Conservation (phyloP, 1,140 invertebrate species). For the Temnothorax longispinosus region DNA sequence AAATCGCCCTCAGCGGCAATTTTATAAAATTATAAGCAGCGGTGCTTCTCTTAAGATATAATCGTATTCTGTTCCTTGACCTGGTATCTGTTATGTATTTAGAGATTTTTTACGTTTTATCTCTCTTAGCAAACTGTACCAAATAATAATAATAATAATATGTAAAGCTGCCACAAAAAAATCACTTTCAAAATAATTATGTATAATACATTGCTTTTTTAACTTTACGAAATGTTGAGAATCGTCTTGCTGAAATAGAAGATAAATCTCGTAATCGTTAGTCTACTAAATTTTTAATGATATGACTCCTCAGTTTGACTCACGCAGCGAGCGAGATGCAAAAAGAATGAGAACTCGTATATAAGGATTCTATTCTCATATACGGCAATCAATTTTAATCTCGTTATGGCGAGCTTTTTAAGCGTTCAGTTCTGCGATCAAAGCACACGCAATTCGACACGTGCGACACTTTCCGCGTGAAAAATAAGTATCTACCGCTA, state of each 20-base stretch:
- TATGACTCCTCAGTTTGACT: not conserved
- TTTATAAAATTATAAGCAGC: constrained; percentile 1
- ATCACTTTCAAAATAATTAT: not conserved
- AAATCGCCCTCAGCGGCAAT: not conserved
- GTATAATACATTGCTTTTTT: not conserved
- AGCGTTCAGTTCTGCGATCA: not conserved
- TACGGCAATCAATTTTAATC: not conserved
- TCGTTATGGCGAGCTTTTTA: not conserved
- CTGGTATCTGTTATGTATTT: not conserved
- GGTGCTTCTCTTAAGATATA: not conserved
- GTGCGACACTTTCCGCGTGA: not conserved
- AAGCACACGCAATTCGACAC: not conserved
- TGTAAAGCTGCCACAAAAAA: not conserved
- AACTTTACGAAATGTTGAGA: not conserved
- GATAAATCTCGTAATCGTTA: not conserved
- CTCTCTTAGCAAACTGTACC: not conserved
- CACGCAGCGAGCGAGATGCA: not conserved
- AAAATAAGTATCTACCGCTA: not conserved
- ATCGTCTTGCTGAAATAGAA: not conserved
- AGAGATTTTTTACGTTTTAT: not conserved
- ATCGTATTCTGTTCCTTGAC: not conserved
- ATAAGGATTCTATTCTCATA: constrained; percentile 13
- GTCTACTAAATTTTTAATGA: constrained; percentile 8
- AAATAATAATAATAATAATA: not conserved
- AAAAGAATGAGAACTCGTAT: not conserved